Percentiles rank a stretch among this genome's conserved stretches.
phyloP scores from a whole-genome alignment of 1,140 invertebrate genomes.

The Charaxes varanes region DNA sequence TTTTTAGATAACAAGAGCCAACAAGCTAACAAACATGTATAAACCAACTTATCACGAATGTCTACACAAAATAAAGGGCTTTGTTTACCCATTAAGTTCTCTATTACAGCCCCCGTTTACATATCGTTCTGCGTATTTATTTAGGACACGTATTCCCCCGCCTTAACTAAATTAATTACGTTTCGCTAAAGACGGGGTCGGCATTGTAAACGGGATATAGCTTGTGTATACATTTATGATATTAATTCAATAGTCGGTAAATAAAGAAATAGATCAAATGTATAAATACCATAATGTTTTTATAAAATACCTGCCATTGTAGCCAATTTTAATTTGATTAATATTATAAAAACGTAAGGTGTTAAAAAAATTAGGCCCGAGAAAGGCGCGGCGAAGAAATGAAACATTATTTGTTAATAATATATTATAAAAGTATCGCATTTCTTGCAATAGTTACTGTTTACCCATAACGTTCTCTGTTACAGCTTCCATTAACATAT shows the following conservation, averaged over 20 bases:
- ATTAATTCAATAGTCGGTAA: not conserved
- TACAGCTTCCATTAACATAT: no score
- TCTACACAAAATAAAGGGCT: slow-evolving; percentile 7
- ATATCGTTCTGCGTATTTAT: slow-evolving; percentile 27
- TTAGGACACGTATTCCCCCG: slow-evolving; percentile 26
- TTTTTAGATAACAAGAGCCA: no score
- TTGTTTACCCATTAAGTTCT: slow-evolving; percentile 27
- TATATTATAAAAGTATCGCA: no score
- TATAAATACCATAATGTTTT: not conserved
- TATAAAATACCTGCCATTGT: no score
- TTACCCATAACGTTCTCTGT: no score
- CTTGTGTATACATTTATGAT: not conserved
- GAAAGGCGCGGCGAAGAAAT: no score
- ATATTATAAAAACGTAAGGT: no score
- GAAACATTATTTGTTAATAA: no score
- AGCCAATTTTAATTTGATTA: no score
- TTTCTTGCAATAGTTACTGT: no score
- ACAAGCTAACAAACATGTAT: slow-evolving; percentile 6
- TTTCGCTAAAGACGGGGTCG: slow-evolving; percentile 21
- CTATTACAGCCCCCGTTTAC: slow-evolving; percentile 22
- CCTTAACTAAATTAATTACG: slow-evolving; percentile 32
- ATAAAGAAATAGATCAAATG: not conserved
- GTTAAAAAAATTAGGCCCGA: no score
- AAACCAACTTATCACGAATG: slow-evolving; percentile 5
- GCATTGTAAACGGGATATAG: slow-evolving; percentile 12